Conservation (phyloP, 2,888 invertebrate genomes). For the Poecilobothrus nobilitatus region DNA sequence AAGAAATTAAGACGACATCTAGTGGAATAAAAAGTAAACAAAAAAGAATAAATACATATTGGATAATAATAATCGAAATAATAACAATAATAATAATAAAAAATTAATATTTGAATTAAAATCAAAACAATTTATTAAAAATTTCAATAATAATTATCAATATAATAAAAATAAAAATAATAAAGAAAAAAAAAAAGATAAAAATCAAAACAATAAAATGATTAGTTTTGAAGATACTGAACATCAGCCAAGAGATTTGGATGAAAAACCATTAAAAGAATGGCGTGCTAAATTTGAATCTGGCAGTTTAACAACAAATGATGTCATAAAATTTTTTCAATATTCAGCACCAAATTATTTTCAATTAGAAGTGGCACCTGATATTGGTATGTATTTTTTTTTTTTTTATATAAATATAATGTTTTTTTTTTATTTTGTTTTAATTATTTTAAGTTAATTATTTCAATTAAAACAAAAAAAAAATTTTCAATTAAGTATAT, state of each 20-base stretch:
- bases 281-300: constrained; percentile 41
- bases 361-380: constrained; percentile 34
- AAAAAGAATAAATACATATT: background rate
- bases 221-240: constrained; percentile 20
- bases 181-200: background rate
- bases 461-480: too few species aligned
- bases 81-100: background rate
- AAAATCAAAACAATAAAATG: constrained; percentile 14
- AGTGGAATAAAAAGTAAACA: background rate
- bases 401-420: constrained; percentile 12
- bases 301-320: constrained; percentile 35
- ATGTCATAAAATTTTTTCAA: constrained; percentile 40
- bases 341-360: constrained; percentile 39
- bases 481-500: too few species aligned
- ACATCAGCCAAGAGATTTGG: constrained; percentile 11
- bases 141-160: background rate
- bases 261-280: constrained; percentile 35
- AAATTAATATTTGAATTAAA: background rate
- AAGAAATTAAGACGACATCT: too few species aligned
- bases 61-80: background rate
- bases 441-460: too few species aligned
- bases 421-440: too few species aligned
- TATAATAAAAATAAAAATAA: background rate
- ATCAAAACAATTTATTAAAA: background rate
- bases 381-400: constrained; percentile 35